A percentile compares a stretch with the other conserved stretches of the same genome.
These are phyloP conservation scores for Hormiphora californensis DNA, from an alignment of 37 sponge, comb jelly and placozoan genomes.

Conservation along the genomic window DNA sequence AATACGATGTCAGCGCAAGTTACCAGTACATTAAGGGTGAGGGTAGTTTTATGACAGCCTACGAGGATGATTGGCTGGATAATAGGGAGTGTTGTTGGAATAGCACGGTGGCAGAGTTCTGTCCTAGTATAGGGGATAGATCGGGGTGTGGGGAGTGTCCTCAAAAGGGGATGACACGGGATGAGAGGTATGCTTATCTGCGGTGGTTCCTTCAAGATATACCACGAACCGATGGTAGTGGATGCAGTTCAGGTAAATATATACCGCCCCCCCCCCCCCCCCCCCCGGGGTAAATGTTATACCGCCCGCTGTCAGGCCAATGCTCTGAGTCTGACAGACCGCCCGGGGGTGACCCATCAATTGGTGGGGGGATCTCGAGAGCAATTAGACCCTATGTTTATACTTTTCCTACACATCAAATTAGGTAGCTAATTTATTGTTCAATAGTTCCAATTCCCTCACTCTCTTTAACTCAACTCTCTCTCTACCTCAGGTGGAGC, in stretches of 20 bases:
- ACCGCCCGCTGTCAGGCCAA: too few relatives aligned
- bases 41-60: not conserved
- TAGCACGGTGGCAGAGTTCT: not conserved
- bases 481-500: conserved; percentile 46
- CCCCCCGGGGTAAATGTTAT: too few relatives aligned
- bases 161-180: not conserved
- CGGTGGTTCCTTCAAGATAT: conserved; percentile 35
- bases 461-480: too few relatives aligned
- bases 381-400: too few relatives aligned
- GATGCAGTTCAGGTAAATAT: conserved; percentile 21
- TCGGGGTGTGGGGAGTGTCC: not conserved
- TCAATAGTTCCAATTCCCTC: too few relatives aligned
- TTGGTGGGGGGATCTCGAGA: too few relatives aligned
- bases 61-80: not conserved
- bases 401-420: too few relatives aligned
- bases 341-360: too few relatives aligned
- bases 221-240: conserved; percentile 22
- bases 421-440: too few relatives aligned
- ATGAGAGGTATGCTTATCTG: conserved; percentile 1
- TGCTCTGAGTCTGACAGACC: too few relatives aligned
- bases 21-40: not conserved
- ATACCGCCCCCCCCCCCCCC: not conserved
- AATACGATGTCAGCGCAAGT: not conserved
- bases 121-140: conserved; percentile 1
- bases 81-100: not conserved